These are phyloP conservation scores for Ramphastos sulfuratus DNA, from an alignment of 2,113 vertebrate species.

Conservation along the genomic window DNA sequence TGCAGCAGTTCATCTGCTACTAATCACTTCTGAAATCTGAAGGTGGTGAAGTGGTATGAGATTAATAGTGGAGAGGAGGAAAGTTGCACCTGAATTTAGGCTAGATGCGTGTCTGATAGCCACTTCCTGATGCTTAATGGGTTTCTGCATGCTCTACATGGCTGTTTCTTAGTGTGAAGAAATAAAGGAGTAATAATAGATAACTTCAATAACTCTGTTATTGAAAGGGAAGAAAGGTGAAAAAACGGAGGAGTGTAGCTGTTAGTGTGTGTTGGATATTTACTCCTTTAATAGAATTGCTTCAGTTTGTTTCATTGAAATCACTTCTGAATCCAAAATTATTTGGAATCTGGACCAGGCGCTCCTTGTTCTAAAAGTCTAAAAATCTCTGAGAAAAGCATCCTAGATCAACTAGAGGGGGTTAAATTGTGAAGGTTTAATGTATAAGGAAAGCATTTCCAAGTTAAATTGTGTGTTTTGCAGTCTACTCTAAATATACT, in stretches of 20 bases:
- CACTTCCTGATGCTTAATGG: fast-evolving
- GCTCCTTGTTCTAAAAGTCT: background rate
- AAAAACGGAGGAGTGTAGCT: background rate
- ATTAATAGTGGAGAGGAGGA: background rate
- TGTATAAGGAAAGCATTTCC: background rate
- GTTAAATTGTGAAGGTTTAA: background rate
- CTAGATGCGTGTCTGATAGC: background rate
- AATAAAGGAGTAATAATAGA: background rate
- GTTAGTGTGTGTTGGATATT: background rate
- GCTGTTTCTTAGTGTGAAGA: background rate
- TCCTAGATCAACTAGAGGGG: background rate
- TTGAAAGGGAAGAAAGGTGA: background rate
- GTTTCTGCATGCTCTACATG: background rate
- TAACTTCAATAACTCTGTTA: background rate
- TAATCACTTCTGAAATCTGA: background rate
- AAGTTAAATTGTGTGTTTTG: background rate
- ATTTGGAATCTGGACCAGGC: background rate
- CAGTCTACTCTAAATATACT: background rate
- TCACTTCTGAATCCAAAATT: background rate
- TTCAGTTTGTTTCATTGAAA: background rate
- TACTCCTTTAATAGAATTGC: background rate
- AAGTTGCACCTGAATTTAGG: background rate
- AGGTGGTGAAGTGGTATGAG: background rate
- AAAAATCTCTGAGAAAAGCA: background rate
- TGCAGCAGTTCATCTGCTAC: background rate